phyloP scores from a whole-genome alignment of 1,140 invertebrate species.

The Formica exsecta region DNA sequence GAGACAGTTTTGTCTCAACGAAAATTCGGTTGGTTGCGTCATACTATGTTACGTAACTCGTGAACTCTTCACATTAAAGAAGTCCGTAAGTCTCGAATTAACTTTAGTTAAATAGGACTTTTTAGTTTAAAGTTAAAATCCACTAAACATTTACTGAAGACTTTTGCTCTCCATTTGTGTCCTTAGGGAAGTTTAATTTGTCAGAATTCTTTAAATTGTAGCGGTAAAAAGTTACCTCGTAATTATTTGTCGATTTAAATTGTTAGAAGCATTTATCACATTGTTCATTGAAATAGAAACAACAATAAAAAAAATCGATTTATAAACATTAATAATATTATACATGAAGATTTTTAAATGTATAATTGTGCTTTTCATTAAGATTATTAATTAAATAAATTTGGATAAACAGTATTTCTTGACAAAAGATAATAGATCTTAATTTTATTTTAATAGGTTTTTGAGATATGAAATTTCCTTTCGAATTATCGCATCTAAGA shows the following conservation, averaged over 20 bases:
- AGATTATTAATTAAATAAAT: background rate
- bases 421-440: background rate
- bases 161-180: constrained; percentile 43
- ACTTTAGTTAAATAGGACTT: constrained; percentile 42
- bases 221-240: background rate
- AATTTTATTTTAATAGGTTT: background rate
- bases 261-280: background rate
- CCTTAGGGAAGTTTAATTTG: constrained; percentile 23
- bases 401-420: background rate
- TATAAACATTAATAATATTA: background rate
- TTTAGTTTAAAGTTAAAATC: constrained; percentile 39
- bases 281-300: background rate
- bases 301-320: background rate
- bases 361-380: background rate
- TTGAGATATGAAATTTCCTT: background rate
- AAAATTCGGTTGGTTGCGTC: constrained; percentile 31
- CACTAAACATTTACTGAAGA: constrained; percentile 35
- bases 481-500: background rate
- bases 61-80: constrained; percentile 45
- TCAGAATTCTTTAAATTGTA: constrained; percentile 24
- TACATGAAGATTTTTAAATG: background rate
- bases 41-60: constrained; percentile 19
- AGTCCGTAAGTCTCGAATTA: constrained; percentile 38
- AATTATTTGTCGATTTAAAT: constrained; percentile 1
- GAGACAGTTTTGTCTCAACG: constrained; percentile 9